Base-by-base conservation (phyloP, 2,888 invertebrate species). In the Conops quadrifasciatus region DNA sequence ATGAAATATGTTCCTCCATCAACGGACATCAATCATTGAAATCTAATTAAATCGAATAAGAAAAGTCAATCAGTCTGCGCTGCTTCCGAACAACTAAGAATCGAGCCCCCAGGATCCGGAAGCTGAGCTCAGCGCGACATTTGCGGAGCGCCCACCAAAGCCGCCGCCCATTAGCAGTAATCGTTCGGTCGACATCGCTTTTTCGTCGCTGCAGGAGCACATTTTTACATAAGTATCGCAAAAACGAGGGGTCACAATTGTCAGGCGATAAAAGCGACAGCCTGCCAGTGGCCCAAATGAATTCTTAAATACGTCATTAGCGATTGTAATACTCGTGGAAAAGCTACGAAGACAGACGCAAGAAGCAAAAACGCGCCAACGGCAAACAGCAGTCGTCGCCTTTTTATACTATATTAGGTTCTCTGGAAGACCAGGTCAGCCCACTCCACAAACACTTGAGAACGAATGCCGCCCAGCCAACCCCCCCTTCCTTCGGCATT, bases 271-370 rank as follows among this genome's bases (percentile, higher is more conserved):
- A 65, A 51, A 51, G 65, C 24, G 53, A 43, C 47, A 47, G 26
- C 19, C 67, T 7, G 67, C 26, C 45, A 69, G 4, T 72, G 71
- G 72, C 72, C 73, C 74, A 74, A 76, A 76, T 76, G 74, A 71
- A 74, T 72, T 70, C 70, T 74, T 73, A 70, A 75, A 75, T 72
- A 74, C 72, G 75, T 74, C 76, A 76, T 76, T 75, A 76, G 75
- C 73, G 76, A 75, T 74, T 75, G 74, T 75, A 74, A 75, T 76
- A 74, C 53, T 60, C n/a, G 43, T 19, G 59, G 24, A 26, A n/a
- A 53, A 60, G 58, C 51, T 2, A 36, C 36, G 36, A 36, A 36
- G 51, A 11, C 19, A 21, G 21, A 11, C 21, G 21, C n/a, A n/a
- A 30, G 43, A 16, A 63, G 49, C 3, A n/a, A 16, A 49, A 19